These are phyloP conservation scores for Minunthozetes semirufus DNA, from an alignment of 2,888 invertebrate genomes.

Conservation along the genomic window DNA sequence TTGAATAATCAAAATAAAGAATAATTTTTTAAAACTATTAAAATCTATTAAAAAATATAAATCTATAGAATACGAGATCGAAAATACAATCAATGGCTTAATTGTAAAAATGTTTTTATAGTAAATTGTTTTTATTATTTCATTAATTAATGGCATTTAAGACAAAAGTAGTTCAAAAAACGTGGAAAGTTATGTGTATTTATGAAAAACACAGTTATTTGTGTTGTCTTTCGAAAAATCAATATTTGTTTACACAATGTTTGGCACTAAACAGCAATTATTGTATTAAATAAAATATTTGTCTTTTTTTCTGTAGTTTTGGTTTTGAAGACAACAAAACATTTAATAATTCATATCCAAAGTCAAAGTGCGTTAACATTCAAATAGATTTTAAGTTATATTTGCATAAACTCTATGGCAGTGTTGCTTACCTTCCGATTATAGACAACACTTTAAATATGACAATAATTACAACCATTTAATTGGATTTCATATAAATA, in stretches of 20 bases:
- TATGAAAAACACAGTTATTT: neutral
- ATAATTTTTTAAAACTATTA: neutral
- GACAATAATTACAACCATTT: neutral
- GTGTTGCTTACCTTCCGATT: neutral
- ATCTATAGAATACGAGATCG: neutral
- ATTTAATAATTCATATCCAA: neutral
- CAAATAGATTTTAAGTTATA: neutral
- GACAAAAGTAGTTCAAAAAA: too few relatives aligned
- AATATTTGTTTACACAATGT: too few relatives aligned
- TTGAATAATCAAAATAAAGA: neutral
- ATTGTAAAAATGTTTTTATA: too few relatives aligned
- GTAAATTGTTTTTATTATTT: too few relatives aligned
- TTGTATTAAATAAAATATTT: conserved; percentile 2
- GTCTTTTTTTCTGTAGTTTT: neutral
- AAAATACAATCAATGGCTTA: neutral
- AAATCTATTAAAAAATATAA: too few relatives aligned
- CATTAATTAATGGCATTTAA: too few relatives aligned
- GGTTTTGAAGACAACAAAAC: too few relatives aligned
- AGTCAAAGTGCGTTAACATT: neutral
- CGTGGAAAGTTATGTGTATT: too few relatives aligned
- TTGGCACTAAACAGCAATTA: conserved; percentile 10
- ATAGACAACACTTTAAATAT: neutral
- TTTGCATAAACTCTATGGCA: neutral
- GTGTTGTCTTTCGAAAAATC: neutral
- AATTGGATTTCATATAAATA: neutral